A percentile compares a stretch with the other conserved stretches of the same genome.
Conservation (phyloP, 2,113 vertebrate genomes). For the Trematomus loennbergii region DNA sequence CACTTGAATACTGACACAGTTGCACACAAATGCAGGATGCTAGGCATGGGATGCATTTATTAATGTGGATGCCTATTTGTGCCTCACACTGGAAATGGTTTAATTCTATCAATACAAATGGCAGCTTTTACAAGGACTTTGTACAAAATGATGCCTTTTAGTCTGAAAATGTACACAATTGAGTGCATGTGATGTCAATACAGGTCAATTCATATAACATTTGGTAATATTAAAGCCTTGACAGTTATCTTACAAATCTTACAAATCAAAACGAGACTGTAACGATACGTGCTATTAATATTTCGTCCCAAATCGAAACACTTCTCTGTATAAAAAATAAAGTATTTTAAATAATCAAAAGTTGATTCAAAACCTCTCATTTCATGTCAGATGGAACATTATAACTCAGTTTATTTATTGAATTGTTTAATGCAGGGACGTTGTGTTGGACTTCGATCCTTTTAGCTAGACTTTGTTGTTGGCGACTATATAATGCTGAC, state of each 20-base stretch:
- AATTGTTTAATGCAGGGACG: neutral
- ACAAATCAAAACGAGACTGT: neutral
- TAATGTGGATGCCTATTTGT: neutral
- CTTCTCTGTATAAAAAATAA: neutral
- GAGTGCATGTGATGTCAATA: neutral
- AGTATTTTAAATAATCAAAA: neutral
- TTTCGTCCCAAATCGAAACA: neutral
- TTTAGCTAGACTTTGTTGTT: neutral
- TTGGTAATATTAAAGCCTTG: neutral
- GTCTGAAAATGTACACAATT: neutral
- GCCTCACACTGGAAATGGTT: neutral
- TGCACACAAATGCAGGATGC: neutral
- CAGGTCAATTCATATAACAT: neutral
- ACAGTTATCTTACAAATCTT: neutral
- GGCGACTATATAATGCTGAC: neutral
- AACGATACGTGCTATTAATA: neutral
- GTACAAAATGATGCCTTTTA: neutral
- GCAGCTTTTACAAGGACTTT: neutral
- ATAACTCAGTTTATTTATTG: neutral
- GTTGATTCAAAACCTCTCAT: neutral
- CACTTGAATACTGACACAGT: conserved; percentile 22
- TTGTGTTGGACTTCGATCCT: neutral
- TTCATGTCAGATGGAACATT: neutral
- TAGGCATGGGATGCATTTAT: neutral
- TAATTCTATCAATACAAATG: neutral